Percentiles rank a stretch among this genome's conserved stretches.
Conservation (phyloP, 2,888 invertebrate genomes). For the Clusia tigrina region DNA sequence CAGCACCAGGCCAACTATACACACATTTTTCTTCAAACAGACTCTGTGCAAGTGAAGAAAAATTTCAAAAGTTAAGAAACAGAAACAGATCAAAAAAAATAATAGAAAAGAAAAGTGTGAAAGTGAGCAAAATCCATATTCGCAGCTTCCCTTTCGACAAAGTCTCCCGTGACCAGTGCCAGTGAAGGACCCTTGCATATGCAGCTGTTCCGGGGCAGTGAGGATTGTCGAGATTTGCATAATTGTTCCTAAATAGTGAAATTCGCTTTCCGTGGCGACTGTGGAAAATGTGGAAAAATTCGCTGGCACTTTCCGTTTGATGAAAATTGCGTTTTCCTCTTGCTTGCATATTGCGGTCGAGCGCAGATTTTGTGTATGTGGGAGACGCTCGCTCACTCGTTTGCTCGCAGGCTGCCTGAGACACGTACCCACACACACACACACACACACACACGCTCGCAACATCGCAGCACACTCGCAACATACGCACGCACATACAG, state of each 20-base stretch:
- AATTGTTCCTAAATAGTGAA: not conserved
- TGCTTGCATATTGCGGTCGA: conserved; percentile 8
- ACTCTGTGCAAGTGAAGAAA: not conserved
- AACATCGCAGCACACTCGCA: not conserved
- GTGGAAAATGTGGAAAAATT: too few species aligned
- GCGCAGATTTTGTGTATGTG: conserved; percentile 32
- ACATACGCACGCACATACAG: too few species aligned
- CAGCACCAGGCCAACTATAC: not conserved
- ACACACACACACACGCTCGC: conserved; percentile 16
- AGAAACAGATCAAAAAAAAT: conserved; percentile 15
- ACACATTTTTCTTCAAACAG: not conserved
- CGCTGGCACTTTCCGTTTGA: not conserved
- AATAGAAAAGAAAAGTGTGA: too few species aligned
- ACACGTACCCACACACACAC: conserved; percentile 25
- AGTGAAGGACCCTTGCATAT: too few species aligned
- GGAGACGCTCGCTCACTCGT: conserved; percentile 29
- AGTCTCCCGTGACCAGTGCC: too few species aligned
- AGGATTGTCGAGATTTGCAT: not conserved
- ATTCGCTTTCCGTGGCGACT: not conserved
- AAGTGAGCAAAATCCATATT: too few species aligned
- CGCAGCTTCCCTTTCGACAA: too few species aligned
- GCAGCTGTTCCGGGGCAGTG: too few species aligned
- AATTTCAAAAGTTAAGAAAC: conserved; percentile 15
- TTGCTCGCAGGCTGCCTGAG: conserved; percentile 8
- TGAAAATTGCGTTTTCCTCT: conserved; percentile 3